A percentile compares a stretch with the other conserved stretches of the same genome.
Evolutionary conservation across 1,140 invertebrate genomes (phyloP).

Genomic region (Proctacanthus coquilletti): DNA sequence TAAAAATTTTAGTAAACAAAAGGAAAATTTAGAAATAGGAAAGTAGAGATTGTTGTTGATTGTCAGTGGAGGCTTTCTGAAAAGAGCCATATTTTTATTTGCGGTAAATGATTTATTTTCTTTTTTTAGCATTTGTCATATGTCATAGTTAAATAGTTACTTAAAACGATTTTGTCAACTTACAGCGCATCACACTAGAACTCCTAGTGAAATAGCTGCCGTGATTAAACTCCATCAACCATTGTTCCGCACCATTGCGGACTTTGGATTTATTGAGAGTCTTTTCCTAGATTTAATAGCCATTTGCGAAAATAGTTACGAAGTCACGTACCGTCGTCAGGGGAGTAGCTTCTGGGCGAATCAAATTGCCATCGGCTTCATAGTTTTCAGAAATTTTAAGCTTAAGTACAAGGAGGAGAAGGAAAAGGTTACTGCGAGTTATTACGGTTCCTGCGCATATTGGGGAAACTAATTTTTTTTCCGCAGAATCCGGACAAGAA

Average conservation of each 20-base stretch:
- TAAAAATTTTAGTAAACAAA: too few species aligned
- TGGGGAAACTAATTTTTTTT: background rate
- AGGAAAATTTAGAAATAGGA: too few species aligned
- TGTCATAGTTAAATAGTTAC: background rate
- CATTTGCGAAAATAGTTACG: slow-evolving; percentile 14
- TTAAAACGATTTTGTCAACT: too few species aligned
- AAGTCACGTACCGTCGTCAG: slow-evolving; percentile 4
- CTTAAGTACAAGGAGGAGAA: slow-evolving; percentile 21
- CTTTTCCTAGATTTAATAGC: slow-evolving; percentile 17
- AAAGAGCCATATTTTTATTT: too few species aligned
- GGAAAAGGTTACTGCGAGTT: slow-evolving; percentile 13
- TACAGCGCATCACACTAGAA: background rate
- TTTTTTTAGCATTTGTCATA: too few species aligned
- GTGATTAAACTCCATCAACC: slow-evolving; percentile 13
- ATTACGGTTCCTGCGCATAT: background rate
- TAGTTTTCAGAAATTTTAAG: slow-evolving; percentile 19
- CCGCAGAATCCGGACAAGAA: background rate
- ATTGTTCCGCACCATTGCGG: slow-evolving; percentile 18
- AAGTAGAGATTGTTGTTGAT: too few species aligned
- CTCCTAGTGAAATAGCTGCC: background rate
- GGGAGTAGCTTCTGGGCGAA: slow-evolving; percentile 23
- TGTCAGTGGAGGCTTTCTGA: too few species aligned
- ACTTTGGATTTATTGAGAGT: slow-evolving; percentile 19
- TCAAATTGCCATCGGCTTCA: slow-evolving; percentile 17
- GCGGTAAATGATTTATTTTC: too few species aligned